Evolutionary conservation across 2,888 invertebrate species (phyloP), one percentile per base, ranked within the genome.

Genomic region (Drosophila neotestacea): DNA sequence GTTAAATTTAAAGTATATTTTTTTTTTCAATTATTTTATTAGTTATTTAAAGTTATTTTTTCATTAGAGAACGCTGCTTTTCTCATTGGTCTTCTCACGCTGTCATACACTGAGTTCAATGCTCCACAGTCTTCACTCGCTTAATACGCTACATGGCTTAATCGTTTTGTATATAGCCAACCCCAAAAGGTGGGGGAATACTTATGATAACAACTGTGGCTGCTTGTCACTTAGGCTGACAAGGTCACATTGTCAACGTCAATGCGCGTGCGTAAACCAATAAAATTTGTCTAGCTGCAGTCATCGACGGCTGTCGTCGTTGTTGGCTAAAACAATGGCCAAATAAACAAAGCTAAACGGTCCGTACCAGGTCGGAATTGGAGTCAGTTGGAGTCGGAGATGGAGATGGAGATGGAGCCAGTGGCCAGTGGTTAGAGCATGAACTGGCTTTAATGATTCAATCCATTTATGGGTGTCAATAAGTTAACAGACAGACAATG

Each of bases 391-490:
- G 9, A 44, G 32, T n/a, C 27, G 13, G 10, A 11, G n/a, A 11
- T 7, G 27, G 11, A 39, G 48, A 16, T 5, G 27, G 13, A 11
- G 30, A 10, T 22, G 28, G n/a, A 36, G 32, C n/a, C 54, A 32
- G 47, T 39, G 44, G 65, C 38, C 44, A 44, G 28, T 54, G 52
- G 39, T 34, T 58, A 13, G 60, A 67, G 70, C 65, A 66, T 68
- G 81, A 81, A 83, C 86, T 81, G 81, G 82, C 85, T 85, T 84
- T 86, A 86, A 87, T 86, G 86, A 86, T 86, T 86, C 86, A 85
- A 87, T 86, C 87, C 86, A 85, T 87, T 87, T 86, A 86, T 86
- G 86, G 86, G 85, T 86, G 86, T 81, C 86, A 86, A 86, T 86
- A 86, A 84, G 87, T 86, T 86, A 85, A 85, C 84, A 85, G 86